These are phyloP conservation scores for Dermochelys coriacea DNA, from an alignment of 2,797 vertebrate species.

Conservation along the genomic window DNA sequence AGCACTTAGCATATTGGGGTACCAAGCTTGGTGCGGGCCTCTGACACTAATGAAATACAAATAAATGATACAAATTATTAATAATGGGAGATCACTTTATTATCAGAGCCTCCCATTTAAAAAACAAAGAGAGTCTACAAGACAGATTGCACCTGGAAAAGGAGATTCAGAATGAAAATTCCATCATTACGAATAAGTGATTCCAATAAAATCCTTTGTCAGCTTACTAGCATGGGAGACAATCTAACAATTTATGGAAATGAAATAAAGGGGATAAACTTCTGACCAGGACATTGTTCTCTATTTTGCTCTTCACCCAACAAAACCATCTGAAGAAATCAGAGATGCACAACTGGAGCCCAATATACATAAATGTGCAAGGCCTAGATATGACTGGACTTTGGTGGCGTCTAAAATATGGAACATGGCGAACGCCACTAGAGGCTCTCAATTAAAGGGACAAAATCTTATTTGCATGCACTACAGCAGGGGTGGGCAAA, in stretches of 20 bases:
- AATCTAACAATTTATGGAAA: background rate
- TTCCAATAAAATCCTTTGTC: background rate
- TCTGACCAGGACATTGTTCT: background rate
- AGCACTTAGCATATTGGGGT: background rate
- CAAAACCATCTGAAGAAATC: background rate
- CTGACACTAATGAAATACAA: background rate
- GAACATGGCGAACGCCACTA: background rate
- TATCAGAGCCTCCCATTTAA: fast-evolving
- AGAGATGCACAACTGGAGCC: fast-evolving
- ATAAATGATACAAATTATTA: fast-evolving
- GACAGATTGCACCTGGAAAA: background rate
- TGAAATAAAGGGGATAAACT: background rate
- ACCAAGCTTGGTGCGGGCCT: background rate
- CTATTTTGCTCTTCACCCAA: background rate
- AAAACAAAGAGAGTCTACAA: background rate
- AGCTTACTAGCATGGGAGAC: background rate
- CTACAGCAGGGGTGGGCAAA: too few relatives aligned
- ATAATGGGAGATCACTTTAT: background rate
- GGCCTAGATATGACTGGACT: background rate
- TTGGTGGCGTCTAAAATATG: background rate
- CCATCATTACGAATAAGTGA: background rate
- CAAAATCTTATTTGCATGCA: background rate
- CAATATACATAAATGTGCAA: background rate
- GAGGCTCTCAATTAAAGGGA: background rate
- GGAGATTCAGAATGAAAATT: background rate